Base-by-base conservation (phyloP, 2,888 invertebrate genomes). In the Cantharis nigra region DNA sequence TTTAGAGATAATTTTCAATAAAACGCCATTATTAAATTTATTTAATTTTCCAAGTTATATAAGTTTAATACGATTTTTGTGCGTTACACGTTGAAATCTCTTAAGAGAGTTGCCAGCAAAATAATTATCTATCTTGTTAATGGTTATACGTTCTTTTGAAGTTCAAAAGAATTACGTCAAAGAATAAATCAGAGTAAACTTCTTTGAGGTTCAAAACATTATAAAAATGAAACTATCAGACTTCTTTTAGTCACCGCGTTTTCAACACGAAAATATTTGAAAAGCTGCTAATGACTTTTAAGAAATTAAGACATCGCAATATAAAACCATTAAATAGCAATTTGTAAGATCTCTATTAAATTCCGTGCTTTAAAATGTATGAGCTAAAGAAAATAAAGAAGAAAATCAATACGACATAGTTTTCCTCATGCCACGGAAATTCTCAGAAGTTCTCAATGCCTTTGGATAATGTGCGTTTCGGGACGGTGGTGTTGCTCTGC, bases 401-500 rank as follows among this genome's bases (percentile, higher is more conserved):
- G 74, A 73, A 70, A 78, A 79, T 79, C 79, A 78, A 79, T 79
- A 79, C 71, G 72, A 63, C 70, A 65, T 20, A 16, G 65, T 77
- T 74, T 75, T 65, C 73, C 71, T 74, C 76, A 71, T 75, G 65
- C 72, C 71, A 30, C 28, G 74, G 72, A 76, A 78, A 74, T 77
- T 77, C 71, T 75, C 77, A 62, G 75, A 70, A 75, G 72, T 70
- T 75, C 78, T 70, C 69, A 70, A 74, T 72, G 73, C 26, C 18
- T 69, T 79, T 67, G 77, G 75, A 76, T 80, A 79, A 79, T 78
- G 77, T 78, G 75, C 78, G 79, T 78, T 79, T 75, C 78, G 80
- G 79, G 80, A 80, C 28, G 28, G 71, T 77, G 76, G 70, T 80
- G 79, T 76, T 78, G 72, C 77, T 78, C 79, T 72, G 77, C 78